These are phyloP conservation scores for Laspeyria flexula DNA, from an alignment of 2,888 invertebrate species.

Conservation along the genomic window DNA sequence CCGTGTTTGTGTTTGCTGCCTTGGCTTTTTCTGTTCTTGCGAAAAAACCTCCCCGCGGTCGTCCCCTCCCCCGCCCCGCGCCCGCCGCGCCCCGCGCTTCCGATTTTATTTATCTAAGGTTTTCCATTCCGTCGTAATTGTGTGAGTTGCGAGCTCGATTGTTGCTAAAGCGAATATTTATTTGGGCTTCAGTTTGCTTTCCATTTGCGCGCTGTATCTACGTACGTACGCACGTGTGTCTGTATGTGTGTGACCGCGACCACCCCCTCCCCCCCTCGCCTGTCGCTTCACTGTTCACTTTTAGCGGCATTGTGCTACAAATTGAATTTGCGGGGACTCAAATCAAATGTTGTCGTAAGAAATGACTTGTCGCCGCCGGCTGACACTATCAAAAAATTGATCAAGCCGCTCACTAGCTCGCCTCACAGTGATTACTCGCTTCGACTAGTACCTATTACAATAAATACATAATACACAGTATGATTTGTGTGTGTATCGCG, in stretches of 20 bases:
- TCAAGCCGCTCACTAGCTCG: conserved; percentile 56
- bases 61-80: conserved; percentile 23
- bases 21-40: conserved; percentile 70
- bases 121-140: conserved; percentile 83
- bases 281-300: conserved; percentile 31
- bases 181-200: conserved; percentile 79
- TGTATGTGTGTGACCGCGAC: neutral
- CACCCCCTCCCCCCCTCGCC: conserved; percentile 8
- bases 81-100: conserved; percentile 60
- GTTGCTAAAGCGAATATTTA: conserved; percentile 85
- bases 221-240: conserved; percentile 15
- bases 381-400: conserved; percentile 85
- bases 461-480: conserved; percentile 2
- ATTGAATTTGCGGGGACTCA: conserved; percentile 79
- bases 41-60: conserved; percentile 55
- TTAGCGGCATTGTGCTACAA: conserved; percentile 71
- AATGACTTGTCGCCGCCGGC: conserved; percentile 73
- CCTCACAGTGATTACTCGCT: too few relatives aligned
- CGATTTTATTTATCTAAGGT: conserved; percentile 84
- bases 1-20: conserved; percentile 80
- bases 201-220: conserved; percentile 54
- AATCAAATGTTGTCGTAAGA: conserved; percentile 81
- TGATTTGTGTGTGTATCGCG: conserved; percentile 17
- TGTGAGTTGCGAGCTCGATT: conserved; percentile 81
- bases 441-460: conserved; percentile 10